Evolutionary conservation across 2,797 vertebrate genomes (phyloP), one percentile per base, ranked within the genome.

Genomic region (Lateolabrax maculatus): DNA sequence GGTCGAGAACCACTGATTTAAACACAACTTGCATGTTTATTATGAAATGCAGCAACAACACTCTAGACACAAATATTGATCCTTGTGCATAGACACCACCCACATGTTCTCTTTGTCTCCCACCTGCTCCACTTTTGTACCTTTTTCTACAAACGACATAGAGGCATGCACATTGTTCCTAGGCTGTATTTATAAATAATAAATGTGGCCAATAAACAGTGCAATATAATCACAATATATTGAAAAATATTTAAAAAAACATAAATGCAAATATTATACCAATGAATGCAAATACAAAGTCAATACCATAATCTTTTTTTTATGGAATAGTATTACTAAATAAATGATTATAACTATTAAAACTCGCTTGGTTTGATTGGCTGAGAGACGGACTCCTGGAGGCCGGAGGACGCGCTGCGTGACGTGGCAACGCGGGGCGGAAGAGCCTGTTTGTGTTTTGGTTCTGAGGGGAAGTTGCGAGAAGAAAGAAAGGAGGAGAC

Each of bases 381-480:
- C 34, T 9, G 55, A 34, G 31, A 23, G 9, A 15, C 25, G 18
- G 0, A 7, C 48, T 56, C 9, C 0, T 61, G 44, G 5, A 62
- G n/a, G n/a, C n/a, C 39, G 3, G 48, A 60, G 61, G 81, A 58
- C 91, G 90, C 34, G 80, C 67, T 0, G 73, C 53, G 88, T 94
- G 95, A 95, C 95, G 95, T 95, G 93, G 92, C 93, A n/a, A 71
- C 62, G 87, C 66, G 68, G 89, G 93, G 91, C 95, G 95, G 95
- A 95, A 95, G 94, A 84, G 86, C 79, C 86, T 92, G 93, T 93
- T 92, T 94, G 95, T 96, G 95, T 96, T 96, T 96, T 96, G 95
- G 94, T 96, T 96, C 91, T 90, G 87, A 94, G 89, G 91, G 95
- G 94, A 95, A 95, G 95, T 95, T 93, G 92, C 92, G 91, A 95